Conservation (phyloP, 2,797 vertebrate species). For the Fistularia commersonii region DNA sequence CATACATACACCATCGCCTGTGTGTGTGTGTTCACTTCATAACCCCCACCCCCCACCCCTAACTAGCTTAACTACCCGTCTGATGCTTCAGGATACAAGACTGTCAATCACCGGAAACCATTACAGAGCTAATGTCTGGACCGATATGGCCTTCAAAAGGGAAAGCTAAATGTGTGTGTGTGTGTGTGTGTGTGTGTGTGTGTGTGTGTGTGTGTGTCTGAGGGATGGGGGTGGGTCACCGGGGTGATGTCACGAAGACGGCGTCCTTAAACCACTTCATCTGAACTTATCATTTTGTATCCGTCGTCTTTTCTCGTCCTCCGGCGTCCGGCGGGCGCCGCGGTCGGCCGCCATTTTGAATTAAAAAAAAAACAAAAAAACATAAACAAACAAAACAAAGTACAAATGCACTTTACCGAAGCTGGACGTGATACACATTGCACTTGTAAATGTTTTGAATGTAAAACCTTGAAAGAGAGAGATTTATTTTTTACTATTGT, state of each 20-base stretch:
- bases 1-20: too few species aligned
- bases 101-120: conserved; percentile 52
- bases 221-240: conserved; percentile 22
- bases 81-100: conserved; percentile 34
- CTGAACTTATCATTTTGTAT: too few species aligned
- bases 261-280: conserved; percentile 40
- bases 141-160: conserved; percentile 62
- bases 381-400: conserved; percentile 64
- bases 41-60: too few species aligned
- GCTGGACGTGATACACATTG: conserved; percentile 82
- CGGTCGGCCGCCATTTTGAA: too few species aligned
- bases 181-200: conserved; percentile 39
- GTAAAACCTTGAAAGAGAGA: conserved; percentile 83
- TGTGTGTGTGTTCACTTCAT: too few species aligned
- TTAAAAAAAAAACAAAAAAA: conserved; percentile 7
- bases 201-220: conserved; percentile 13
- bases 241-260: conserved; percentile 2
- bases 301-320: conserved; percentile 24
- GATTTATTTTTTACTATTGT: conserved; percentile 94
- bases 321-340: too few species aligned
- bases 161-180: conserved; percentile 39
- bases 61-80: too few species aligned
- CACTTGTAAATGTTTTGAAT: conserved; percentile 89
- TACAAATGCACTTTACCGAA: conserved; percentile 80
- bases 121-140: conserved; percentile 68